Percentiles rank a stretch among this genome's conserved stretches.
These are phyloP conservation scores for Orius insidiosus DNA, from an alignment of 1,140 invertebrate genomes.

Conservation along the genomic window DNA sequence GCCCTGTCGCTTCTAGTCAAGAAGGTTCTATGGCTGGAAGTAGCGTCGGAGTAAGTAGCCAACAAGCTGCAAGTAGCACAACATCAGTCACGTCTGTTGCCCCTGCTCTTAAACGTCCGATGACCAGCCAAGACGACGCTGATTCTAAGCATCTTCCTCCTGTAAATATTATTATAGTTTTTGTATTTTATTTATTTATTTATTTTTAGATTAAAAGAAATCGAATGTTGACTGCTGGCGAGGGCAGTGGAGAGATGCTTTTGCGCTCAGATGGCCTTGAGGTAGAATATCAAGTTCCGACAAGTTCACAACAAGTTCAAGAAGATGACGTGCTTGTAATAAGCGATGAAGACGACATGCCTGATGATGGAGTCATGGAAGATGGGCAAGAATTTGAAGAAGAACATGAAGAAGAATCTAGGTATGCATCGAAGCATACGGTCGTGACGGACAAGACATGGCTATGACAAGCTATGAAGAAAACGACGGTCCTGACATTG, in stretches of 20 bases:
- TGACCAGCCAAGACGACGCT: constrained; percentile 21
- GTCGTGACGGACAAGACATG: constrained; percentile 30
- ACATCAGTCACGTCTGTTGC: constrained; percentile 7
- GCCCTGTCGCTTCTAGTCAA: constrained; percentile 9
- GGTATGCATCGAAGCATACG: constrained; percentile 31
- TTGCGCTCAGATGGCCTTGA: constrained; percentile 26
- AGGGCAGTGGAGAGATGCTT: constrained; percentile 12
- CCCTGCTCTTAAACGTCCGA: constrained; percentile 30
- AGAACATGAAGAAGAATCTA: constrained; percentile 33
- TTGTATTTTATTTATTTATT: background rate
- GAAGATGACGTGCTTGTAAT: constrained; percentile 60
- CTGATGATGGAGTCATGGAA: constrained; percentile 24
- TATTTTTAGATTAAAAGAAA: background rate
- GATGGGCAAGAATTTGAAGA: constrained; percentile 21
- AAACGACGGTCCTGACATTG: constrained; percentile 26
- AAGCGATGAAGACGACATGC: constrained; percentile 45
- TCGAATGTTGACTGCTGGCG: constrained; percentile 6
- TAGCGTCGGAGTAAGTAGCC: background rate
- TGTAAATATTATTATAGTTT: background rate
- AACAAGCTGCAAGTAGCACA: constrained; percentile 3
- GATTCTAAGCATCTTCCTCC: constrained; percentile 4
- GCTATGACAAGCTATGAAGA: constrained; percentile 25
- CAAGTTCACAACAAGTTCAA: constrained; percentile 62
- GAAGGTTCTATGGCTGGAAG: background rate
- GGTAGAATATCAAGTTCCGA: constrained; percentile 59